These are phyloP conservation scores for Globodera rostochiensis DNA, from an alignment of 1,140 invertebrate genomes.

Conservation along the genomic window DNA sequence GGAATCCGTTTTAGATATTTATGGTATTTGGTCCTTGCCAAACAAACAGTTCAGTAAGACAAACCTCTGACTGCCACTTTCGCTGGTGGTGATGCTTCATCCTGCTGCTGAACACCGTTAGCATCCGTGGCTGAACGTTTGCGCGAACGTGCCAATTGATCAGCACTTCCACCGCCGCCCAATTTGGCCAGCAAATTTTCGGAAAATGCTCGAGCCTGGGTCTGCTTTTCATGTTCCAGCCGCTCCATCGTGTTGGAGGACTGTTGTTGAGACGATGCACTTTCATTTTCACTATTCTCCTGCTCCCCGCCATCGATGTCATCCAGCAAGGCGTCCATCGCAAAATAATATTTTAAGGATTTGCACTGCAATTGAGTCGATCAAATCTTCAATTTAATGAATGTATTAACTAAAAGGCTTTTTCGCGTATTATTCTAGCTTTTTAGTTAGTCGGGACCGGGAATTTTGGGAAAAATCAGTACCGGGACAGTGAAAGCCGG, in stretches of 20 bases:
- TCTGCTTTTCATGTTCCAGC: constrained; percentile 21
- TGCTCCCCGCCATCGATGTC: constrained; percentile 8
- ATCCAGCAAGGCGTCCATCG: constrained; percentile 27
- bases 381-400: too few species aligned
- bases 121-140: not conserved
- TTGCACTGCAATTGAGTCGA: too few species aligned
- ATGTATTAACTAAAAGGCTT: too few species aligned
- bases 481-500: too few species aligned
- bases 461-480: too few species aligned
- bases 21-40: too few species aligned
- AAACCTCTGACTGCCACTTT: not conserved
- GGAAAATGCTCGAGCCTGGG: constrained; percentile 2
- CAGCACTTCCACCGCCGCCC: not conserved
- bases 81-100: not conserved
- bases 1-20: not conserved
- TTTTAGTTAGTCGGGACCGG: too few species aligned
- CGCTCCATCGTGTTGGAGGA: constrained; percentile 13
- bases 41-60: not conserved
- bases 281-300: not conserved
- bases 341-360: not conserved
- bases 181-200: constrained; percentile 6
- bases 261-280: not conserved
- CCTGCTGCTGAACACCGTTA: not conserved
- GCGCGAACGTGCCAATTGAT: not conserved
- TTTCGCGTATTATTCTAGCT: too few species aligned